A percentile compares a stretch with the other conserved stretches of the same genome.
Conservation (phyloP, 2,888 invertebrate species). For the Thecocarcelia acutangulata region DNA sequence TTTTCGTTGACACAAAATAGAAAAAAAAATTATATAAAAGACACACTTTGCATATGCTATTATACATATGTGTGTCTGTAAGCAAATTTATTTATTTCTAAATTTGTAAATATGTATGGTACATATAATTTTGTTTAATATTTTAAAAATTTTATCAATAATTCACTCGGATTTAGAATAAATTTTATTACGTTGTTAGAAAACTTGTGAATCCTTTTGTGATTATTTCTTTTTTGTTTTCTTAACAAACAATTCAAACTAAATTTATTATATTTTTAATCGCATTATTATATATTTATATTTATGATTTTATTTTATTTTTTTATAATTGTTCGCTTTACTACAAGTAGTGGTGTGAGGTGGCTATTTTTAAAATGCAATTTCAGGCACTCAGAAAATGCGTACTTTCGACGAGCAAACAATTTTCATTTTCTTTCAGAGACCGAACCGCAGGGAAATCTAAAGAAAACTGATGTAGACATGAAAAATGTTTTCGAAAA, state of each 20-base stretch:
- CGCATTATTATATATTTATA: conserved; percentile 30
- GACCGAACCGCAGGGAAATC: conserved; percentile 69
- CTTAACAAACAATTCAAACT: conserved; percentile 22
- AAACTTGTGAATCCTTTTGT: background rate
- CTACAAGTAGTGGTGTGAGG: conserved; percentile 45
- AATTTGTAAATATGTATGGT: background rate
- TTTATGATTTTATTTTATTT: conserved; percentile 27
- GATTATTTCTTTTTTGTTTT: background rate
- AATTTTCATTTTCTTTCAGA: conserved; percentile 57
- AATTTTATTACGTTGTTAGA: conserved; percentile 52
- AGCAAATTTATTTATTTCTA: no score
- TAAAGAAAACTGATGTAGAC: conserved; percentile 65
- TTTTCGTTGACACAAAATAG: conserved; percentile 32
- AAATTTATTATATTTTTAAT: conserved; percentile 48
- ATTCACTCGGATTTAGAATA: conserved; percentile 40
- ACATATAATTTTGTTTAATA: background rate
- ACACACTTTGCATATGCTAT: conserved; percentile 8
- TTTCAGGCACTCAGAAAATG: conserved; percentile 65
- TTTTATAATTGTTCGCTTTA: conserved; percentile 21
- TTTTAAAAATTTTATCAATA: conserved; percentile 24
- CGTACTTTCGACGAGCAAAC: conserved; percentile 50
- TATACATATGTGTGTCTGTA: background rate
- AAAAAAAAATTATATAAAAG: conserved; percentile 63
- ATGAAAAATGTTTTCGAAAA: conserved; percentile 47
- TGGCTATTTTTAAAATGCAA: conserved; percentile 71